Evolutionary conservation across 2,888 invertebrate genomes (phyloP), one percentile per base, ranked within the genome.

Genomic region (Drosophila lutescens): DNA sequence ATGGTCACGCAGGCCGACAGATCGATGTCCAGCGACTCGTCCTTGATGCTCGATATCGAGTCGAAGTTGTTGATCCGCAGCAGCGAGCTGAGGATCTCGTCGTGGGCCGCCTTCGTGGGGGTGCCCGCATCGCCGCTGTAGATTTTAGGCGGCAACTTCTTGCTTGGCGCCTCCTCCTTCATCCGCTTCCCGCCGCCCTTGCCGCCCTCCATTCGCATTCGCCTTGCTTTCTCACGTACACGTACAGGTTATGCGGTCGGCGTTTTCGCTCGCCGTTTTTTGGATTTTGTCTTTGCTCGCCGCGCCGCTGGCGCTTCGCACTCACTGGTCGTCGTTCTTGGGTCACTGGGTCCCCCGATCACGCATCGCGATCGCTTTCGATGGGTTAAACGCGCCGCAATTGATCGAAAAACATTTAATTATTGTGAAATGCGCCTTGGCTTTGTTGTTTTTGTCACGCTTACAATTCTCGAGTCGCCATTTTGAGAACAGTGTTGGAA

Each of bases 1-100:
- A 92, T 92, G 2, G 92, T 91, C 26, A 92, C 92, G 65, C 92
- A 92, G 30, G 92, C 92, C 44, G 92, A 92, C 57, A 90, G 74
- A 87, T 92, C 90, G 63, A 92, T 92, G 75, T 92, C 92, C 68
- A 92, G 76, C 47, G 92, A 92, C 67, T 92, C 92, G 60, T 92
- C 92, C 73, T 92, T 92, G 20, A 92, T 91, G 74, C 91, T 91
- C 49, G 91, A 91, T 76, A 91, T 91, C 9, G 92, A 92, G 75
- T 92, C 92, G 46, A 91, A 91, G 55, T 91, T 91, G 54, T 92
- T 91, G 65, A 91, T 90, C 53, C 91, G 90, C 60, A 92, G 68
- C 56, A 92, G 77, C 5, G 92, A 85, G 58, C 90, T 90, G 8
- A 92, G 80, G 55, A 92, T 91, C 69, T 92, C 92, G 71, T 92